Evolutionary conservation across 2,888 invertebrate genomes (phyloP), one percentile per base, ranked within the genome.

Genomic region (Sussaba pulchella): DNA sequence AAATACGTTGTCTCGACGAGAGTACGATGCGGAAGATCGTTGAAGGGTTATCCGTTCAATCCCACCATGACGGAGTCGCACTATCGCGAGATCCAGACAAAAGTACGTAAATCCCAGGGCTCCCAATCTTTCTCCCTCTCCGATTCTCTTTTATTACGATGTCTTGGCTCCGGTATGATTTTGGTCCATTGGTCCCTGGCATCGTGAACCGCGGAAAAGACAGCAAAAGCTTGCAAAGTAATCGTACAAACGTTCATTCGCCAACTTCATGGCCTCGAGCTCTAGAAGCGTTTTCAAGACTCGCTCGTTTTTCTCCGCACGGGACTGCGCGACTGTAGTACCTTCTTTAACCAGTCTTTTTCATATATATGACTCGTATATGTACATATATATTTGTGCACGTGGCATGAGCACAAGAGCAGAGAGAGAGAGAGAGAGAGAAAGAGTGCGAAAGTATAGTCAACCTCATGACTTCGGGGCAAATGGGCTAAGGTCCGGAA

Each of bases 1-100:
- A 89, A 94, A 83, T 95, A 93, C 91, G 94, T 96, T 81, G 93
- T 95, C 88, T 95, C 95, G 19, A 96, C 95, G 69, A 93, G 96
- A 85, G 94, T 96, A 39, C 93, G 95, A 77, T 95, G 95, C 88
- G 95, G 95, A 50, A 93, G 96, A 85, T 94, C 94, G 54, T 80
- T 94, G 63, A 89, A 92, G 82, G 95, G 94, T 77, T 95, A 94
- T 89, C 95, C 95, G 10, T 95, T 96, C 92, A 95, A 95, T 92
- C 95, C 95, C n/a, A 94, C 94, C 86, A 92, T 95, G 88, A 95
- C 94, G 31, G 94, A 94, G 89, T 92, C 92, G 21, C 94, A 95
- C 91, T 95, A 95, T 92, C 91, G 91, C 82, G 94, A 95, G 86
- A 94, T 96, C 92, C 94, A 95, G 88, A 91, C 92, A 54, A 94